Evolutionary conservation across 2,888 invertebrate genomes (phyloP), one percentile per base, ranked within the genome.

Genomic region (Stegana nigrithorax): DNA sequence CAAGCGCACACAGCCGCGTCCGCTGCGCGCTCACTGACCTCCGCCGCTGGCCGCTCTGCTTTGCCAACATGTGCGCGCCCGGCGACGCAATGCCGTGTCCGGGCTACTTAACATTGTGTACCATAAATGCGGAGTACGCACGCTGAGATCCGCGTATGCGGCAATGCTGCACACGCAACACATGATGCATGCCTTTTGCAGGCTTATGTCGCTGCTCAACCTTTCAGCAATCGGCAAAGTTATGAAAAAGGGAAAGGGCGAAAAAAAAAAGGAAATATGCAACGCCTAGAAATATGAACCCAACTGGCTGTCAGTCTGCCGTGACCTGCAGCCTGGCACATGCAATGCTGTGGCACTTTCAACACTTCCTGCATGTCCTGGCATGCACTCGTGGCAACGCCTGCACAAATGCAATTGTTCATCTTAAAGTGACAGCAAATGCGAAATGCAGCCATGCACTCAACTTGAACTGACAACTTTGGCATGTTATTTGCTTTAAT

Each of bases 161-260:
- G n/a, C 39, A 39, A n/a, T 17, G 2, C 17, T 2, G 14, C 5
- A 39, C 39, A 39, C 39, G n/a, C 14, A 73, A 68, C 70, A 74
- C 78, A 72, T 74, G 74, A 76, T 75, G 75, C 75, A 78, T 77
- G 78, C 74, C 73, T 66, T 78, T 78, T 74, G 6, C n/a, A 23
- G 23, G 32, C 32, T 12, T 3, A 32, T 32, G n/a, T n/a, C 8
- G 4, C 32, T 12, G 4, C 2, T 32, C 32, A 32, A 32, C 32
- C n/a, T 32, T 32, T 2, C n/a, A n/a, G n/a, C n/a, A n/a, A n/a
- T n/a, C n/a, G n/a, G n/a, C n/a, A 32, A 12, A 3, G n/a, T 12
- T 32, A n/a, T 32, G 3, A 32, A 32, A 32, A 32, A n/a, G 2
- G n/a, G 2, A 32, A 2, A 32, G n/a, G 1, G 32, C 32, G n/a